Base-by-base conservation (phyloP, 2,113 vertebrate genomes). In the Ciconia maguari region DNA sequence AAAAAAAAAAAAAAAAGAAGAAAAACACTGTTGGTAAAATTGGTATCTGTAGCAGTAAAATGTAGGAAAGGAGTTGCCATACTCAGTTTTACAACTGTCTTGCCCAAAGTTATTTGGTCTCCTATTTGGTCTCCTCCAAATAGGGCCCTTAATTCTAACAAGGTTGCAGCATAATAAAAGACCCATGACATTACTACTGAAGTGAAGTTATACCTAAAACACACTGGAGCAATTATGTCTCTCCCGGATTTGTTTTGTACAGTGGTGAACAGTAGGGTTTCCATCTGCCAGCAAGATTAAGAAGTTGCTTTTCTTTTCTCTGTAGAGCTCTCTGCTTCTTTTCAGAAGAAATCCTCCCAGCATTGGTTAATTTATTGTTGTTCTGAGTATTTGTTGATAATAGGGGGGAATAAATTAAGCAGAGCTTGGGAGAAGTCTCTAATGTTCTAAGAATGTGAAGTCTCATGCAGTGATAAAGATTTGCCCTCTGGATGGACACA, bases 231-330 rank as follows among this genome's bases (percentile, higher is more conserved):
- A 94, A 94, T 95, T 87, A 95, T 77, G 81, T 58, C 49, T 95
- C 64, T 97, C 92, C 87, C 1, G 13, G 64, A 92, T 94, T 66
- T 87, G 87, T 70, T 96, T 96, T 96, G 87, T 89, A 74, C 94
- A 81, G 83, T 96, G 90, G 83, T 66, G 89, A 97, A 96, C 93
- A 95, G 82, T 91, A 95, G 94, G 87, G 82, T 95, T 97, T 97
- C 90, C 91, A 93, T 93, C 92, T 96, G 87, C 90, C 84, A 87
- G 94, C 76, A 90, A 96, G 90, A 83, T 95, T 90, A 92, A 96
- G 89, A 93, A 90, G 90, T 81, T 96, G 84, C 69, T 77, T 83
- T 97, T 94, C 94, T 78, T 96, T 96, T 93, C 89, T 89, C 52
- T 88, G 87, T 93, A 48, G 48, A 93, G 72, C 16, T 6, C 46